Evolutionary conservation across 2,888 invertebrate species (phyloP).

Genomic region (Sinelater perroti): DNA sequence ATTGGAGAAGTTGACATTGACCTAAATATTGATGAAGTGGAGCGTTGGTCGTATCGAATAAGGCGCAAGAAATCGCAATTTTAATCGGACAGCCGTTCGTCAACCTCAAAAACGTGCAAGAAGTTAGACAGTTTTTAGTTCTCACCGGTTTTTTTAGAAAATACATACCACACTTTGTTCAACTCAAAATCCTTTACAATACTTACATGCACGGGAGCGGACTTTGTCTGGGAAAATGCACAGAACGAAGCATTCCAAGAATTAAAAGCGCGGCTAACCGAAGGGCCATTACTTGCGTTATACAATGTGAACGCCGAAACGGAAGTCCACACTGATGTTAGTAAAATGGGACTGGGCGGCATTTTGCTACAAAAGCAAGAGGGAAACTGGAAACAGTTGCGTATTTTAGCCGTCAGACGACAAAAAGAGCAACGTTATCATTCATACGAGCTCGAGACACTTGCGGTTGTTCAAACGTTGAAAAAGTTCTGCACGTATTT

Average conservation of each 20-base stretch:
- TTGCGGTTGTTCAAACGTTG: slow-evolving; percentile 41
- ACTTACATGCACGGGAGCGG: no score
- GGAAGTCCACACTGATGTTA: slow-evolving; percentile 27
- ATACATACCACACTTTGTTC: background rate
- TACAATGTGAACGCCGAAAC: no score
- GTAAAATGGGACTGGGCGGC: slow-evolving; percentile 11
- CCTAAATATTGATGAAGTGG: no score
- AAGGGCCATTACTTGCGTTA: no score
- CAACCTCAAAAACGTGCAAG: background rate
- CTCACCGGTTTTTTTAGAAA: slow-evolving; percentile 8
- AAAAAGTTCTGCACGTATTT: slow-evolving; percentile 41
- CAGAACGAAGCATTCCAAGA: slow-evolving; percentile 34
- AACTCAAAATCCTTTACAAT: no score
- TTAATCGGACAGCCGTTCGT: no score
- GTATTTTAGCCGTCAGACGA: slow-evolving; percentile 26
- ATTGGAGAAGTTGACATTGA: no score
- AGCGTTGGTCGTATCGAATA: no score
- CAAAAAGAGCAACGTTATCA: slow-evolving; percentile 31
- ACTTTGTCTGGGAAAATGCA: slow-evolving; percentile 19
- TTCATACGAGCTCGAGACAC: slow-evolving; percentile 34
- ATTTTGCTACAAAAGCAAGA: slow-evolving; percentile 22
- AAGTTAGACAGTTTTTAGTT: slow-evolving; percentile 30
- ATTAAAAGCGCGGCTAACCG: background rate
- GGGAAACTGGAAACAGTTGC: background rate
- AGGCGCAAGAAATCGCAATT: no score